phyloP scores from a whole-genome alignment of 2,888 invertebrate species.

The Tenthredo distinguenda region DNA sequence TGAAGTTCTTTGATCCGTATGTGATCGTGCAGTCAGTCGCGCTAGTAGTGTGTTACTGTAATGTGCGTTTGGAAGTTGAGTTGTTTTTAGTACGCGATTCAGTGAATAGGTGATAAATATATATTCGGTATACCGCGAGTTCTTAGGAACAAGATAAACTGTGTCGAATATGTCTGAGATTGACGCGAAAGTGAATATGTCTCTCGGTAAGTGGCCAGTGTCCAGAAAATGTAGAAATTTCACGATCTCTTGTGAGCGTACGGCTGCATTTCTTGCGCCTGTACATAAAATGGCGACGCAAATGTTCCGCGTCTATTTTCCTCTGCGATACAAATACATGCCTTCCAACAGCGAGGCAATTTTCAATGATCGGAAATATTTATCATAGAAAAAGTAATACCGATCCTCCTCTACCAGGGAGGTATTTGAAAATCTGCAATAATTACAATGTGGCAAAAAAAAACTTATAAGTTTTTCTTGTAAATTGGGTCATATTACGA shows the following conservation, averaged over 20 bases:
- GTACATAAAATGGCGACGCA: constrained; percentile 67
- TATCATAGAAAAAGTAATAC: constrained; percentile 4
- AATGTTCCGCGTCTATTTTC: constrained; percentile 34
- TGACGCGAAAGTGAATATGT: constrained; percentile 77
- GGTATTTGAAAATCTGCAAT: not conserved
- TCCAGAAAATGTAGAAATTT: constrained; percentile 65
- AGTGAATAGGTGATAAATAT: constrained; percentile 30
- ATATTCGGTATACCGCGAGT: constrained; percentile 53
- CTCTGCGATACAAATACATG: constrained; percentile 48
- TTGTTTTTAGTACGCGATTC: not conserved
- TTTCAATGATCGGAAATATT: constrained; percentile 22
- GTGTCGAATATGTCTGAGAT: constrained; percentile 72
- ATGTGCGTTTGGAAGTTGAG: not conserved
- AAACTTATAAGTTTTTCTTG: constrained; percentile 9
- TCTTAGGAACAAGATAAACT: constrained; percentile 47
- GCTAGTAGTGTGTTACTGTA: constrained; percentile 9
- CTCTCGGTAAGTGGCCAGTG: constrained; percentile 76
- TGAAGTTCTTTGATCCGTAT: not conserved
- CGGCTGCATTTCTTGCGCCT: constrained; percentile 67
- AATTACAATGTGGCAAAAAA: not conserved
- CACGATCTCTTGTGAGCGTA: constrained; percentile 71
- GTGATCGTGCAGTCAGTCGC: not conserved
- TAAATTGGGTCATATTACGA: constrained; percentile 15
- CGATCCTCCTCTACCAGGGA: not conserved
- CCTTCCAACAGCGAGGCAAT: constrained; percentile 59